phyloP scores from a whole-genome alignment of 2,888 invertebrate genomes.

The Trichopoda pennipes region DNA sequence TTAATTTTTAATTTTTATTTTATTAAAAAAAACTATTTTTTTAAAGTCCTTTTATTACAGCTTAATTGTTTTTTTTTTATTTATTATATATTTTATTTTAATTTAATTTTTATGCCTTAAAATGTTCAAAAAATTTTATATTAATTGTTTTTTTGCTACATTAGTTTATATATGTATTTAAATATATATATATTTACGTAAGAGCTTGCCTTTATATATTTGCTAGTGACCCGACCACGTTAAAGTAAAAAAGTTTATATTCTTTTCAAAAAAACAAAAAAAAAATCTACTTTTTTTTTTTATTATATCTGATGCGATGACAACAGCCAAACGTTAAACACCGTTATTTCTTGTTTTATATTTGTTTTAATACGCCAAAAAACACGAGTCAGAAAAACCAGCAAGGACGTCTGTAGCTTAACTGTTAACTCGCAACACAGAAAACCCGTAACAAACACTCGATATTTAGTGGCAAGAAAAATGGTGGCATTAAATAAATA shows the following conservation, averaged over 20 bases:
- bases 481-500: conserved; percentile 17
- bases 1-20: not conserved
- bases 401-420: conserved; percentile 71
- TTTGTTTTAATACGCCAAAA: conserved; percentile 62
- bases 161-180: conserved; percentile 29
- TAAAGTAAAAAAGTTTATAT: conserved; percentile 67
- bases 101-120: not conserved
- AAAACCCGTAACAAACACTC: conserved; percentile 58
- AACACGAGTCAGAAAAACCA: conserved; percentile 68
- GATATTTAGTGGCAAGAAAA: conserved; percentile 26
- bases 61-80: conserved; percentile 12
- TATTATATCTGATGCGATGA: conserved; percentile 66
- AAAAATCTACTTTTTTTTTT: too few relatives aligned
- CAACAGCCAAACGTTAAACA: conserved; percentile 69
- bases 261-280: conserved; percentile 56
- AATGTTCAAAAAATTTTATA: conserved; percentile 7
- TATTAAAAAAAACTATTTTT: not conserved
- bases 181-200: conserved; percentile 71
- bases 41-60: conserved; percentile 20
- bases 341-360: conserved; percentile 64
- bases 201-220: conserved; percentile 69
- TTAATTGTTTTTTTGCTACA: conserved; percentile 10
- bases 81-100: not conserved
- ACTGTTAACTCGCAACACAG: conserved; percentile 64
- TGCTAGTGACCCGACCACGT: conserved; percentile 69